Evolutionary conservation across 1,140 invertebrate species (phyloP).

Genomic region (Bursaphelenchus mucronatus): DNA sequence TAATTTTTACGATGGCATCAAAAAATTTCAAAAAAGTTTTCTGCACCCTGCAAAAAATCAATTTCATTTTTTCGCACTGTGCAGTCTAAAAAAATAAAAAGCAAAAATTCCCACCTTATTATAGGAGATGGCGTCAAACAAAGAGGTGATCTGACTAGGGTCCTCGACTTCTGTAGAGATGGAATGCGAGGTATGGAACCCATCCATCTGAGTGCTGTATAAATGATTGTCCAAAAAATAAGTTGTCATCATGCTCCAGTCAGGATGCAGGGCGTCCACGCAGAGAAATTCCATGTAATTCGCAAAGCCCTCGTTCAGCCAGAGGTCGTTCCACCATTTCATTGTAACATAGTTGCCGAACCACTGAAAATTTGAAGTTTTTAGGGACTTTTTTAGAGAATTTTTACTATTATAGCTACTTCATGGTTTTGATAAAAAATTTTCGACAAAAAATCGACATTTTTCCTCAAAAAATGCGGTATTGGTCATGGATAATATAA

Average conservation of each 20-base stretch:
- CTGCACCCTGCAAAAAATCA: no score
- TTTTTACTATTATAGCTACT: no score
- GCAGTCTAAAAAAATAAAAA: constrained; percentile 3
- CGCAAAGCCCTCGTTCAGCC: constrained; percentile 79
- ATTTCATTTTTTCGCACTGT: no score
- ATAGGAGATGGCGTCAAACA: constrained; percentile 51
- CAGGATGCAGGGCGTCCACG: constrained; percentile 42
- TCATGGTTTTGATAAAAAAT: no score
- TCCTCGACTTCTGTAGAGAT: constrained; percentile 46
- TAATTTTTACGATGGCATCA: no score
- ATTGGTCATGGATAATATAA: no score
- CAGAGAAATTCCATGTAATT: constrained; percentile 73
- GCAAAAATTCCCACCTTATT: constrained; percentile 34
- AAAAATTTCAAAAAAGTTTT: no score
- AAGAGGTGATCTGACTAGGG: constrained; percentile 36
- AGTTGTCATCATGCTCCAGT: constrained; percentile 50
- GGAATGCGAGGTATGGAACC: constrained; percentile 43
- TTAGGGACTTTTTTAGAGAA: no score
- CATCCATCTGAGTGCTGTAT: constrained; percentile 36
- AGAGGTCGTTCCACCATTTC: constrained; percentile 75
- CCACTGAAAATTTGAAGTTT: constrained; percentile 69
- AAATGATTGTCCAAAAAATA: constrained; percentile 48
- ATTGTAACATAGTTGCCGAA: constrained; percentile 81
- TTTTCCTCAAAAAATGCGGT: no score
- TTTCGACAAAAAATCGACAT: no score